These are phyloP conservation scores for Xiphydria camelus DNA, from an alignment of 2,888 invertebrate species.

Conservation along the genomic window DNA sequence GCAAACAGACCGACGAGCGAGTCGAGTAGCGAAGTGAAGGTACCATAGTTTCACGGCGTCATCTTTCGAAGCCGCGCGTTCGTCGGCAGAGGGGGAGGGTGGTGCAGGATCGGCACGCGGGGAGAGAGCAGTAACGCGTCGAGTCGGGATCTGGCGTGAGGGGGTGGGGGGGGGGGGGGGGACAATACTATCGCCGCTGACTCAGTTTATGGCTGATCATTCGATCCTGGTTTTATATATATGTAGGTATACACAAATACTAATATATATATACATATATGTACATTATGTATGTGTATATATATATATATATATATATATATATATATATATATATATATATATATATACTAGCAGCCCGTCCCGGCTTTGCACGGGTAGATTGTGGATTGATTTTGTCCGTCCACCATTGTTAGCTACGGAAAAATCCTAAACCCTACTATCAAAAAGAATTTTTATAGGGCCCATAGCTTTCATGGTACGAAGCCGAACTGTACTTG, in stretches of 20 bases:
- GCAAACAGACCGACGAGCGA: not conserved
- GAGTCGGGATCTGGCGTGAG: too few species aligned
- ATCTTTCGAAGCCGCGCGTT: slow-evolving; percentile 20
- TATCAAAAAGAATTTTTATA: too few species aligned
- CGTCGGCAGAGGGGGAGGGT: slow-evolving; percentile 30
- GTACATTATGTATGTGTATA: slow-evolving; percentile 5
- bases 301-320: slow-evolving; percentile 9
- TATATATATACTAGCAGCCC: too few species aligned
- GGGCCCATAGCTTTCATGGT: too few species aligned
- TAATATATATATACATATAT: not conserved
- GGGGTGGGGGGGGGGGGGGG: slow-evolving; percentile 27
- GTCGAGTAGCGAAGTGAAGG: not conserved
- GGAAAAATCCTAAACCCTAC: too few species aligned
- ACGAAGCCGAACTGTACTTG: too few species aligned
- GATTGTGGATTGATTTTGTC: too few species aligned
- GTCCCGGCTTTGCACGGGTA: too few species aligned
- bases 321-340: slow-evolving; percentile 8
- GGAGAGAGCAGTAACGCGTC: too few species aligned
- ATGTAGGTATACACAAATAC: not conserved
- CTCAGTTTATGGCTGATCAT: slow-evolving; percentile 52
- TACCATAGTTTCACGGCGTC: not conserved
- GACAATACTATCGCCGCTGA: slow-evolving; percentile 46
- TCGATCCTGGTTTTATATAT: slow-evolving; percentile 38
- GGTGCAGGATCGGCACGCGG: too few species aligned
- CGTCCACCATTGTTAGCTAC: too few species aligned